These are phyloP conservation scores for Phthorimaea operculella DNA, from an alignment of 1,140 invertebrate genomes.

Conservation along the genomic window DNA sequence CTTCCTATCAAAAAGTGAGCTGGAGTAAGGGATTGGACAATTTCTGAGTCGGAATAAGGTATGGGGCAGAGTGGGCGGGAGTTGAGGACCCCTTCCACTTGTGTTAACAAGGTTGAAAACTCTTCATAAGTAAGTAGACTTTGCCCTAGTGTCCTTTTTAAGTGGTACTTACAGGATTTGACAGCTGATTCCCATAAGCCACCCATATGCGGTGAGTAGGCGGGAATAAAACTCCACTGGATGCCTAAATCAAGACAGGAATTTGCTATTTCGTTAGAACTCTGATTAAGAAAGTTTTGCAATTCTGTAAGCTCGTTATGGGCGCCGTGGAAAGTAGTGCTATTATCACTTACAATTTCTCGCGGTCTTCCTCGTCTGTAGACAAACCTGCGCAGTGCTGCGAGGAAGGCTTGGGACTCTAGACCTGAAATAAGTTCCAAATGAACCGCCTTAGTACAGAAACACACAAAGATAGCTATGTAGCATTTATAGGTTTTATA, in stretches of 20 bases:
- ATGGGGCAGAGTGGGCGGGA: neutral
- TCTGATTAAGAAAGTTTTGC: neutral
- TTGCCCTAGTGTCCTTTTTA: neutral
- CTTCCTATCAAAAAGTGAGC: slow-evolving; percentile 1
- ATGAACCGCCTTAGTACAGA: neutral
- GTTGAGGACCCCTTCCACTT: slow-evolving; percentile 1
- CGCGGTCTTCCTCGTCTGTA: neutral
- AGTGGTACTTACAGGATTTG: neutral
- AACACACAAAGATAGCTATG: neutral
- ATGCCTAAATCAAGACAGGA: neutral
- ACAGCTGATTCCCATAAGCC: neutral
- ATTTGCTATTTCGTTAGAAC: neutral
- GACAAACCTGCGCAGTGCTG: neutral
- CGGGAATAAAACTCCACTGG: neutral
- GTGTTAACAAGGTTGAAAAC: neutral
- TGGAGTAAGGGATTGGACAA: neutral
- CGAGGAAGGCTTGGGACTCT: neutral
- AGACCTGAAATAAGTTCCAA: neutral
- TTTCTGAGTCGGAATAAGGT: neutral
- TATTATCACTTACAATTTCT: neutral
- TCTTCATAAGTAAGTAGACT: neutral
- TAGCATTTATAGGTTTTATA: neutral
- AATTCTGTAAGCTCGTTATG: neutral
- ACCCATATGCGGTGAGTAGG: neutral
- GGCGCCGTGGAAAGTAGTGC: neutral